These are phyloP conservation scores for Anaspis maculata DNA, from an alignment of 2,888 invertebrate species.

Conservation along the genomic window DNA sequence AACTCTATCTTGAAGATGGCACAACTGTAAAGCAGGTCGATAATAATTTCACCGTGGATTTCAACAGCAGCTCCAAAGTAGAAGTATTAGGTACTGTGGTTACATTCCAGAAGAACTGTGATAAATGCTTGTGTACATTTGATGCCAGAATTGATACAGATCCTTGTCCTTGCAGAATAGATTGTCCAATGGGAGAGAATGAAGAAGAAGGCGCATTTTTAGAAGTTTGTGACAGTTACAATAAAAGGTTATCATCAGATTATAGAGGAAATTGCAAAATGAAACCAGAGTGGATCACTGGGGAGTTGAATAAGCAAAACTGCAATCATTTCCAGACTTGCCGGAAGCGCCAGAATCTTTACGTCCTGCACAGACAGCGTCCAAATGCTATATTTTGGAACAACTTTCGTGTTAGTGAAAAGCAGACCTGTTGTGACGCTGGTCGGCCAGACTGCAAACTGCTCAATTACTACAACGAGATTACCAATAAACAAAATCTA, in stretches of 20 bases:
- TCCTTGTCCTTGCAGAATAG: too few species aligned
- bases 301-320: constrained; percentile 13
- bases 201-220: constrained; percentile 9
- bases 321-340: constrained; percentile 23
- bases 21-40: too few species aligned
- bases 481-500: too few species aligned
- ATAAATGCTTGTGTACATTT: constrained; percentile 14
- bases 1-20: constrained; percentile 5
- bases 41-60: too few species aligned
- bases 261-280: constrained; percentile 20
- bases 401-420: constrained; percentile 13
- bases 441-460: constrained; percentile 1
- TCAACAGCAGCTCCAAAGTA: too few species aligned
- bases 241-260: constrained; percentile 23
- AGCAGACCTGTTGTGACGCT: constrained; percentile 1
- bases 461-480: constrained; percentile 4
- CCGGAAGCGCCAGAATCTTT: constrained; percentile 18
- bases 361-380: constrained; percentile 4
- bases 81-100: too few species aligned
- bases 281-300: constrained; percentile 16
- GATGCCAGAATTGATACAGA: constrained; percentile 3
- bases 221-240: constrained; percentile 21
- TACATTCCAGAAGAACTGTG: constrained; percentile 21
- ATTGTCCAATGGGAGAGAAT: too few species aligned
- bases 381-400: constrained; percentile 17